Evolutionary conservation across 2,888 invertebrate genomes (phyloP).

Genomic region (Mimachlamys varia): DNA sequence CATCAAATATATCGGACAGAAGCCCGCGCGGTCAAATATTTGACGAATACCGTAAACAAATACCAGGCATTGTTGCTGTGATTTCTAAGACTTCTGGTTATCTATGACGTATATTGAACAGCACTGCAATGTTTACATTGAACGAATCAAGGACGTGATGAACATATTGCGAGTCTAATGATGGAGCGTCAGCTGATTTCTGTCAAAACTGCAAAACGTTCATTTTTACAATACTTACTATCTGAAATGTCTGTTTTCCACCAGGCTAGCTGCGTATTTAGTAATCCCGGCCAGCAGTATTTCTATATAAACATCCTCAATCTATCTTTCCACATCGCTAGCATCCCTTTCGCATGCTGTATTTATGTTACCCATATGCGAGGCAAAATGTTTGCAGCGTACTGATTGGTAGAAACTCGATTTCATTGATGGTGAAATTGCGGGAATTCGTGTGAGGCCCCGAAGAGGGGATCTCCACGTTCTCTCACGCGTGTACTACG

Average conservation of each 20-base stretch:
- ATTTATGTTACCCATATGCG: constrained; percentile 24
- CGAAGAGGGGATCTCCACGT: not conserved
- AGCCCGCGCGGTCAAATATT: not conserved
- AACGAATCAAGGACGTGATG: not conserved
- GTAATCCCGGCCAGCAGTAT: not conserved
- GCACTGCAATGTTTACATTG: not conserved
- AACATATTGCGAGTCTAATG: not conserved
- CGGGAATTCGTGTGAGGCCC: constrained; percentile 24
- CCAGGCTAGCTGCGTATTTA: not conserved
- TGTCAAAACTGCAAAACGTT: not conserved
- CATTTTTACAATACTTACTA: not conserved
- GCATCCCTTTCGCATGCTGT: constrained; percentile 13
- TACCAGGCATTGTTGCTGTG: too few species aligned
- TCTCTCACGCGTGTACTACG: not conserved
- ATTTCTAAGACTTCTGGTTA: too few species aligned
- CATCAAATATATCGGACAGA: not conserved
- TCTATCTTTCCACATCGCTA: not conserved
- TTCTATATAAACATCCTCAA: not conserved
- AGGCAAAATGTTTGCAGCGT: constrained; percentile 12
- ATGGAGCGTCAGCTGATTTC: not conserved
- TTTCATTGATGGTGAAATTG: constrained; percentile 33
- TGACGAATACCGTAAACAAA: not conserved
- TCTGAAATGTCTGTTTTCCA: not conserved
- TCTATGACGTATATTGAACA: not conserved
- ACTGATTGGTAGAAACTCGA: constrained; percentile 25